phyloP scores from a whole-genome alignment of 2,113 vertebrate genomes.

The Oryzias melastigma region DNA sequence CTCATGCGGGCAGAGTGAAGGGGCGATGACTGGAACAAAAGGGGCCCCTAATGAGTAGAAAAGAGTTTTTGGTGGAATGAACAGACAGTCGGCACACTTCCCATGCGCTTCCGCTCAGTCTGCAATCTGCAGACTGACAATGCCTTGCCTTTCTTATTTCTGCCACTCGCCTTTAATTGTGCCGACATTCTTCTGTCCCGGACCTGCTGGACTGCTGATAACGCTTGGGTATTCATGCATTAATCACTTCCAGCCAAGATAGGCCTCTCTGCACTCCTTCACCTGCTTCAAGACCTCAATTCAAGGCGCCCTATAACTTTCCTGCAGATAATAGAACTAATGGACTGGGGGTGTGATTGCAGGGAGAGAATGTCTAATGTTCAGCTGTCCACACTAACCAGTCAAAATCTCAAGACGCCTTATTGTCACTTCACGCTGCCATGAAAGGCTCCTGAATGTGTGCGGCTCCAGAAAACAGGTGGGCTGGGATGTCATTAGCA shows the following conservation, averaged over 20 bases:
- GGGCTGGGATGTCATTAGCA: constrained; percentile 43
- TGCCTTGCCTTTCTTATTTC: constrained; percentile 14
- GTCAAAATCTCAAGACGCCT: constrained; percentile 23
- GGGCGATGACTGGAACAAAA: constrained; percentile 61
- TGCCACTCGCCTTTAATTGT: constrained; percentile 62
- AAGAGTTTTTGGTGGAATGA: constrained; percentile 70
- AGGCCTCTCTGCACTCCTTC: constrained; percentile 24
- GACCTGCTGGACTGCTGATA: constrained; percentile 67
- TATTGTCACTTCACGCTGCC: constrained; percentile 41
- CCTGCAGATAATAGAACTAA: constrained; percentile 56
- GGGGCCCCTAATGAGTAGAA: constrained; percentile 65
- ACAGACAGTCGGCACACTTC: constrained; percentile 47
- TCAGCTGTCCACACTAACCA: constrained; percentile 38
- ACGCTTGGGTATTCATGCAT: constrained; percentile 55
- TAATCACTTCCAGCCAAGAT: constrained; percentile 51
- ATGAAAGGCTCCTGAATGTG: constrained; percentile 45
- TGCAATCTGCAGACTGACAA: constrained; percentile 65
- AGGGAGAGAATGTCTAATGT: constrained; percentile 27
- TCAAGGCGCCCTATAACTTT: constrained; percentile 59
- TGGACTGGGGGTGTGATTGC: constrained; percentile 32
- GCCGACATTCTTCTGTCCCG: constrained; percentile 48
- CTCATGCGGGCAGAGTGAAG: constrained; percentile 51
- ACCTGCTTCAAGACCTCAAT: constrained; percentile 59
- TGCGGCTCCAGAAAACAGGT: constrained; percentile 28
- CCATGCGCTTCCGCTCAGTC: constrained; percentile 37